Evolutionary conservation across 2,888 invertebrate genomes (phyloP), one percentile per base, ranked within the genome.

Genomic region (Sussaba pulchella): DNA sequence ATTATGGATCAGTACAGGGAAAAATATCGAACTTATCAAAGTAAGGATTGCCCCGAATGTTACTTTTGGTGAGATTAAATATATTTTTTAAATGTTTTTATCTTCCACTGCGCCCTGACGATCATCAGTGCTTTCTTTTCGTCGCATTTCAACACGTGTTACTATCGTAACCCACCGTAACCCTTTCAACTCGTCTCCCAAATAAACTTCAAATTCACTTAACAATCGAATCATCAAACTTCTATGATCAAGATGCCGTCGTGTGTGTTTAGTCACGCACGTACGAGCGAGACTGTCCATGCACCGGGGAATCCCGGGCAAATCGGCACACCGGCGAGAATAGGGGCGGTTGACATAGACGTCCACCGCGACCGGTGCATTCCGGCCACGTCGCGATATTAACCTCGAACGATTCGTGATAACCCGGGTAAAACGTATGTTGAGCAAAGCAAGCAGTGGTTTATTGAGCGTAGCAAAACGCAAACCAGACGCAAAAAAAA

Each of bases 361-460:
- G 47, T 21, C 4, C 36, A 19, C 57, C 39, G 45, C 59, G 67
- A 70, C 24, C 71, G 54, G 72, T 71, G 81, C 82, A 87, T 89
- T 87, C 88, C 81, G 66, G 59, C 83, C 87, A 87, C 89, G 87
- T 87, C 84, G 86, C 83, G 81, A 84, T 85, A 85, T 89, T 88
- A 89, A 88, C 84, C 86, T 78, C 83, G 83, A 81, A 79, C 78
- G 80, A 72, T 85, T 84, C 82, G 82, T 66, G 83, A 83, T 83
- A 81, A 81, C 81, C 82, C 67, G 52, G 64, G 64, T 71, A 36
- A 79, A 47, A 2, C 50, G 50, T 76, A 69, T 50, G 52, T 54
- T 12, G 52, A 54, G 24, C 1, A 54, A 54, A 31, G 31, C 26
- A 4, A 14, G n/a, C 6, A 0, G n/a, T 26, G 54, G 5, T 54